These are phyloP conservation scores for Alviniconcha marisindica DNA, from an alignment of 1,140 invertebrate species.

Conservation along the genomic window DNA sequence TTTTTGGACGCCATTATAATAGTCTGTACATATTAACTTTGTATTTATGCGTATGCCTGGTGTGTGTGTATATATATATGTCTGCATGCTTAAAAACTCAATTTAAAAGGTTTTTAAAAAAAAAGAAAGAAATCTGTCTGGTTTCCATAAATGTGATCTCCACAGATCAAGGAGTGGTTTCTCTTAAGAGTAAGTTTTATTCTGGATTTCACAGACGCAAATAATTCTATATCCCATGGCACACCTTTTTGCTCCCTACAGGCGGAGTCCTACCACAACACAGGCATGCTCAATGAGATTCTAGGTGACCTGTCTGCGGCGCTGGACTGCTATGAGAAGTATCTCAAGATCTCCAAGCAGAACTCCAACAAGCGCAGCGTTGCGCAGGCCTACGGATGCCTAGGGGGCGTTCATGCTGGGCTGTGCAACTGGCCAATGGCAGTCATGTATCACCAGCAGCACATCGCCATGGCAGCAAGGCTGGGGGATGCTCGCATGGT, in stretches of 20 bases:
- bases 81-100: no score
- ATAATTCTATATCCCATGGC: not conserved
- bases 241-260: no score
- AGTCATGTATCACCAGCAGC: conserved; percentile 68
- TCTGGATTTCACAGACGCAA: no score
- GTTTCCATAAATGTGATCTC: no score
- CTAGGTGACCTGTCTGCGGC: conserved; percentile 67
- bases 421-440: conserved; percentile 64
- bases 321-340: conserved; percentile 63
- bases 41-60: not conserved
- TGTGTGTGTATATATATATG: not conserved
- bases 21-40: not conserved
- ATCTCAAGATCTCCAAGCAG: conserved; percentile 58
- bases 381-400: conserved; percentile 71
- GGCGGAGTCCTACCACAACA: conserved; percentile 69
- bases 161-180: no score
- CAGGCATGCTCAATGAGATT: conserved; percentile 71
- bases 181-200: no score
- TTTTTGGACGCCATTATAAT: no score
- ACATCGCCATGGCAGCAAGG: conserved; percentile 64
- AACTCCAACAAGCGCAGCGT: conserved; percentile 61
- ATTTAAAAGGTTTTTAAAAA: no score
- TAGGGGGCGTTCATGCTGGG: conserved; percentile 68
- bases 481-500: conserved; percentile 59
- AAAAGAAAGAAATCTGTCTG: no score